Conservation (phyloP, 2,888 invertebrate genomes). For the Malthinus flaveolus region DNA sequence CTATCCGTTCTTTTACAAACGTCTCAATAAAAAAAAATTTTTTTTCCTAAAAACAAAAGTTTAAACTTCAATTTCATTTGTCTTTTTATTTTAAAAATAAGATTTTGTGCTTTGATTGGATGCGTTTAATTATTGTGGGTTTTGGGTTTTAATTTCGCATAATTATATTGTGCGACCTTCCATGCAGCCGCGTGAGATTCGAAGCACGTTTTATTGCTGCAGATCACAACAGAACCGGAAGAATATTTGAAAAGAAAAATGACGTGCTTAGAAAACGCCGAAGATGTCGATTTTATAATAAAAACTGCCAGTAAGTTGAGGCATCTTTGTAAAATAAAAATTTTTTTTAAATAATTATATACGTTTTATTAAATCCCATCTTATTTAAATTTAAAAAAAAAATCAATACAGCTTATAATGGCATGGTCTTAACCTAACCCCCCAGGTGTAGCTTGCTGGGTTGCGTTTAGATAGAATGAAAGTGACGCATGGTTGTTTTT, state of each 20-base stretch:
- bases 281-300: slow-evolving; percentile 51
- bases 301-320: slow-evolving; percentile 52
- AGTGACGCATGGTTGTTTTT: background rate
- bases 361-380: background rate
- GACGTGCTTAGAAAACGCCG: slow-evolving; percentile 46
- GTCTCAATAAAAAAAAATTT: background rate
- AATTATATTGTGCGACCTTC: background rate
- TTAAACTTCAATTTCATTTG: background rate
- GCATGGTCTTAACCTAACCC: background rate
- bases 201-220: slow-evolving; percentile 18
- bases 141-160: background rate
- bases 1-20: background rate
- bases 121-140: background rate
- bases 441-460: slow-evolving; percentile 1
- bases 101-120: background rate
- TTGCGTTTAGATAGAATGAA: background rate
- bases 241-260: slow-evolving; percentile 26
- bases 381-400: slow-evolving; percentile 1
- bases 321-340: slow-evolving; percentile 7
- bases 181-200: background rate
- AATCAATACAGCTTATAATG: slow-evolving; percentile 2
- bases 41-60: background rate
- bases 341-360: slow-evolving; percentile 6
- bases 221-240: slow-evolving; percentile 20
- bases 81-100: too few relatives aligned